These are phyloP conservation scores for Scaptomyza polygonia DNA, from an alignment of 2,888 invertebrate species.

Conservation along the genomic window DNA sequence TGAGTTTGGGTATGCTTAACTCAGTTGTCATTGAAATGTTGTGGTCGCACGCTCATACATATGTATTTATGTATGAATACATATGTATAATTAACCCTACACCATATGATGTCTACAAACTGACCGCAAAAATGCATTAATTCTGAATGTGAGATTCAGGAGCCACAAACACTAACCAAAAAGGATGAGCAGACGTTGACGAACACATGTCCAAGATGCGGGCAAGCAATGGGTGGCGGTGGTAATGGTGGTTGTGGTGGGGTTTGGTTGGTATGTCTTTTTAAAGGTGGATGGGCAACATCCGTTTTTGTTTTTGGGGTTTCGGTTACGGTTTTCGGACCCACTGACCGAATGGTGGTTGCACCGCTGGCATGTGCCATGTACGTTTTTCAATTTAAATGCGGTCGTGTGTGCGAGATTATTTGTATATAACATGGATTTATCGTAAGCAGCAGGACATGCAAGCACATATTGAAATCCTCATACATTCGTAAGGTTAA, in stretches of 20 bases:
- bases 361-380: conserved; percentile 50
- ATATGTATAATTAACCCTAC: conserved; percentile 69
- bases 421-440: conserved; percentile 77
- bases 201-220: conserved; percentile 34
- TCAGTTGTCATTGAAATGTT: conserved; percentile 63
- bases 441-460: conserved; percentile 64
- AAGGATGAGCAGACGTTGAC: conserved; percentile 33
- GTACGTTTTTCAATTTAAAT: conserved; percentile 80
- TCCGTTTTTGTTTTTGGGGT: conserved; percentile 45
- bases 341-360: conserved; percentile 34
- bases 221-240: background rate
- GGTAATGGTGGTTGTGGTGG: too few species aligned
- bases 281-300: background rate
- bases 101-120: conserved; percentile 46
- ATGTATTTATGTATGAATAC: background rate
- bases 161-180: conserved; percentile 11
- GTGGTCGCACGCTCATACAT: conserved; percentile 47
- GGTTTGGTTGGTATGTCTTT: background rate
- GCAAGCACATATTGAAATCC: background rate
- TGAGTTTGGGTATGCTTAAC: conserved; percentile 25
- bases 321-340: conserved; percentile 31
- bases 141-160: conserved; percentile 40
- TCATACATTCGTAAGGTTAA: conserved; percentile 14
- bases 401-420: conserved; percentile 79
- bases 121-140: conserved; percentile 71